phyloP scores from a whole-genome alignment of 2,113 vertebrate species.

The Misgurnus mizolepis region DNA sequence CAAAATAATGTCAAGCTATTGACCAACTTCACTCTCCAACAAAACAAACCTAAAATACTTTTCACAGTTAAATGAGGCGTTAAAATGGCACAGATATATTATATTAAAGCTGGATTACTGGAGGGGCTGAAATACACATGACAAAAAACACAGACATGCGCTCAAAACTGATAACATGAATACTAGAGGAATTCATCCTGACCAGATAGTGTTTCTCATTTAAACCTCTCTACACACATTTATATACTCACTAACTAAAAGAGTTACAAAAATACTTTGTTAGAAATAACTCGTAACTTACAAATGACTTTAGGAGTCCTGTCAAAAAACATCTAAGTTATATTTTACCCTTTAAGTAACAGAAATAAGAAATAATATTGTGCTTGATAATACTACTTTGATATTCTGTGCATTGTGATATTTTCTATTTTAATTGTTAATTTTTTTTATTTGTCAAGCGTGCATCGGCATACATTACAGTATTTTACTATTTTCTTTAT shows the following conservation, averaged over 20 bases:
- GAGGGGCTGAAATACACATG: background rate
- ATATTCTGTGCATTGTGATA: no score
- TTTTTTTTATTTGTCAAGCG: no score
- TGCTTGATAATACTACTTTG: no score
- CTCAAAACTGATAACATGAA: background rate
- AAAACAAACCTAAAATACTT: background rate
- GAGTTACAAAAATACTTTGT: background rate
- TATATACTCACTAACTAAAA: slow-evolving; percentile 7
- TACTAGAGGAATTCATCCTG: background rate
- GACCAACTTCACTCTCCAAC: background rate
- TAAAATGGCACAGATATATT: slow-evolving; percentile 6
- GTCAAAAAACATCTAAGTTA: no score
- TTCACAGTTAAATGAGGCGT: slow-evolving; percentile 27
- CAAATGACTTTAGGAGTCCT: no score
- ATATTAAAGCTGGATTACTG: background rate
- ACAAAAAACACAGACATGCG: background rate
- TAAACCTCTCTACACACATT: background rate
- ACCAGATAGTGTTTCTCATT: slow-evolving; percentile 36
- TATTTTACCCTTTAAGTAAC: no score
- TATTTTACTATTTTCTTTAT: background rate
- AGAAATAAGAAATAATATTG: no score
- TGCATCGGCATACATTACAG: no score
- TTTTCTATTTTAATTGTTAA: no score
- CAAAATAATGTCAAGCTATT: slow-evolving; percentile 18
- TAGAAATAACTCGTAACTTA: no score